Evolutionary conservation across 2,113 vertebrate genomes (phyloP), one percentile per base, ranked within the genome.

Genomic region (Neomonachus schauinslandi): DNA sequence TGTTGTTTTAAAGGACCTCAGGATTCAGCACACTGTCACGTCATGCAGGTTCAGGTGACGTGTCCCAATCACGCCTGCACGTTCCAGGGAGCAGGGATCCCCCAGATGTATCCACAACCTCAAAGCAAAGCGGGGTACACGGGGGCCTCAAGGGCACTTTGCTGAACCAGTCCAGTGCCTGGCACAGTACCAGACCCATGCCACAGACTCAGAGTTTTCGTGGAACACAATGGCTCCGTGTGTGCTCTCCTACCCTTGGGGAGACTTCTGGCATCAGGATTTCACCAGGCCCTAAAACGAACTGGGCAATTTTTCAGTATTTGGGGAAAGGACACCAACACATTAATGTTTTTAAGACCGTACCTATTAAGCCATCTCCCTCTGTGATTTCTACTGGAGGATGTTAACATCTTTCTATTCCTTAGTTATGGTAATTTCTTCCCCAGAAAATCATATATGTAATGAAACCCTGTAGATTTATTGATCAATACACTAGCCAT

Each of bases 401-500:
- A 18, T 15, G 15, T 22, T 46, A 79, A 36, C 33, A 4, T 26
- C 36, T 71, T 57, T 19, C 46, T 21, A 4, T 4, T 49, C 16
- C 49, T 42, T 19, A 7, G 51, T n/a, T 61, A 74, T 0, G n/a
- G 39, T 53, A 14, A 49, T 36, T 42, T 46, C 7, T 2, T 15
- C 26, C 46, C 74, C 19, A 39, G 65, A 33, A 82, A 80, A 46
- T 61, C 49, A 69, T 13, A 13, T 0, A 74, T 16, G 36, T 19
- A 39, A 53, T 31, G 53, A 51, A 49, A 53, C 33, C 26, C 13
- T 33, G 42, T 15, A 11, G 24, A 33, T 3, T 19, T 3, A 5
- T 4, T 5, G 28, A n/a, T 14, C 13, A 22, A 13, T 2, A 1
- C 36, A 14, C 46, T 0, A 14, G 53, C 9, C 4, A 2, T 0